Percentiles rank a stretch among this genome's conserved stretches.
phyloP scores from a whole-genome alignment of 1,140 invertebrate species.

The Dendroctonus valens region DNA sequence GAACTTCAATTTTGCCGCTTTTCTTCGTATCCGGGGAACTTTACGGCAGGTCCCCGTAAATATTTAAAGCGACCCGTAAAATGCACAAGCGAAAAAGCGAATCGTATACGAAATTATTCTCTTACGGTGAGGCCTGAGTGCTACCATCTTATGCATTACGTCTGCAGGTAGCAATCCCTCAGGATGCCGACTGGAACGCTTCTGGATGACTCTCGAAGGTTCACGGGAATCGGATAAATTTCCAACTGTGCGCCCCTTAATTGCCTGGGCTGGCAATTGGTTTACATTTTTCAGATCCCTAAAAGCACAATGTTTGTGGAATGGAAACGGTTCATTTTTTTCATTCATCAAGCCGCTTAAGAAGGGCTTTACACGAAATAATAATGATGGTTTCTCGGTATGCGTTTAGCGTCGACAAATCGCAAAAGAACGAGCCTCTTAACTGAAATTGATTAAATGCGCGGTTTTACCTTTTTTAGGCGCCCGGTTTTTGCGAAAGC shows the following conservation, averaged over 20 bases:
- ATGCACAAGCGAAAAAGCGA: constrained; percentile 12
- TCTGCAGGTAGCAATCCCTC: constrained; percentile 19
- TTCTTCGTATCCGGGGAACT: background rate
- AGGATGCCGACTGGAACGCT: constrained; percentile 10
- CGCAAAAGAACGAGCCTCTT: background rate
- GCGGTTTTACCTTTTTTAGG: constrained; percentile 4
- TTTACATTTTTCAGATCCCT: constrained; percentile 13
- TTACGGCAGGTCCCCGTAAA: constrained; percentile 4
- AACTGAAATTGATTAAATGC: constrained; percentile 3
- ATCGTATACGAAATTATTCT: constrained; percentile 10
- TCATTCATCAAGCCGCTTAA: too few species aligned
- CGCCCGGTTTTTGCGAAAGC: constrained; percentile 1
- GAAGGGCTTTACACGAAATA: background rate
- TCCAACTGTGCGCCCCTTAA: constrained; percentile 5
- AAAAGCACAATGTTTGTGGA: too few species aligned
- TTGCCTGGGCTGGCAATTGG: constrained; percentile 10
- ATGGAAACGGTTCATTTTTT: too few species aligned
- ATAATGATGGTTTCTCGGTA: background rate
- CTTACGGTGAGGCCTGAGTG: constrained; percentile 15
- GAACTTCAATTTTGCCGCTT: background rate
- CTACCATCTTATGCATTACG: constrained; percentile 24
- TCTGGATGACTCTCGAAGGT: constrained; percentile 13
- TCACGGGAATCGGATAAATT: constrained; percentile 18
- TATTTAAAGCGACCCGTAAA: constrained; percentile 14
- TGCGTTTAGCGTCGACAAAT: background rate